Evolutionary conservation across 2,888 invertebrate species (phyloP).

Genomic region (Tetropium fuscum): DNA sequence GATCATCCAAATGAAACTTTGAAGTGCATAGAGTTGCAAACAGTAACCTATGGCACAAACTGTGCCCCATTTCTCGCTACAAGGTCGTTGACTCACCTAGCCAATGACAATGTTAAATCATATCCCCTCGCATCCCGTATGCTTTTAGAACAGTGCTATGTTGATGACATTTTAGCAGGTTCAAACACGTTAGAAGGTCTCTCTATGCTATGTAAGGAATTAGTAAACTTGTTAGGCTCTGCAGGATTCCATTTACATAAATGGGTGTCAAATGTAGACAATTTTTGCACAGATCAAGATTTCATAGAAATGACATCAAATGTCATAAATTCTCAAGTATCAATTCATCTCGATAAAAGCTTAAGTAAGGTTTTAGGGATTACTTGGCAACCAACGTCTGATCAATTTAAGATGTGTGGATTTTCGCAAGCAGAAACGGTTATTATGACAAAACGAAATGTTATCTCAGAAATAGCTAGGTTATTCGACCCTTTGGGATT

Average conservation of each 20-base stretch:
- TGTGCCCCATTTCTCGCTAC: slow-evolving; percentile 1
- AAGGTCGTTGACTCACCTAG: neutral
- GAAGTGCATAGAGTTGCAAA: slow-evolving; percentile 5
- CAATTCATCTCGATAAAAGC: neutral
- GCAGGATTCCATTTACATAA: slow-evolving; percentile 5
- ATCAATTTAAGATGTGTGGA: neutral
- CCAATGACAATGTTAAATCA: neutral
- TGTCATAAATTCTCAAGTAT: neutral
- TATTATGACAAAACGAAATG: neutral
- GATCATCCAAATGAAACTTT: neutral
- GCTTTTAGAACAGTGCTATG: neutral
- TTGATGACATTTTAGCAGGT: slow-evolving; percentile 1
- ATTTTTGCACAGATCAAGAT: no score
- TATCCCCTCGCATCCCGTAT: neutral
- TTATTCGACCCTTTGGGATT: slow-evolving; percentile 6
- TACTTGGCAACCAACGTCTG: neutral
- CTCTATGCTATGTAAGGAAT: neutral
- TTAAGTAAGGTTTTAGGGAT: slow-evolving; percentile 8
- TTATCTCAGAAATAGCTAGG: neutral
- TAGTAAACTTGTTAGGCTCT: neutral
- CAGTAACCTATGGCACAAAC: neutral
- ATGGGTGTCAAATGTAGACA: neutral
- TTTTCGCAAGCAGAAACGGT: neutral
- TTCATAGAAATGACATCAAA: no score
- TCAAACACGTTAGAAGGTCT: neutral